Evolutionary conservation across 2,888 invertebrate genomes (phyloP).

Genomic region (Drepana falcataria): DNA sequence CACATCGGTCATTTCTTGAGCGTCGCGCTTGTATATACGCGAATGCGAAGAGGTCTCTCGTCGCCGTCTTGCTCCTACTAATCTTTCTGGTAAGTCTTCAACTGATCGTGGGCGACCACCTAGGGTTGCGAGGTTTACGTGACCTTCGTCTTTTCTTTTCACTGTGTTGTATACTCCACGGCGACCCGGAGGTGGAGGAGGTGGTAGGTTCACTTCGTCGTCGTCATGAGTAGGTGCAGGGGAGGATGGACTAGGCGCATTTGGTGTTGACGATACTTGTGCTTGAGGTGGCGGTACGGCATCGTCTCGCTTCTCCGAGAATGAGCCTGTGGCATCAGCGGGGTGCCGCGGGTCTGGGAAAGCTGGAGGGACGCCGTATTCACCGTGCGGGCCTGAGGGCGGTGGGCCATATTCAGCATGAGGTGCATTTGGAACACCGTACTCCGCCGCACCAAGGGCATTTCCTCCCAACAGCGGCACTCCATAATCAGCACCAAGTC

Average conservation of each 20-base stretch:
- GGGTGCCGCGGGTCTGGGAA: conserved; percentile 94
- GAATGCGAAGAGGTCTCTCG: conserved; percentile 82
- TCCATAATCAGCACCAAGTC: conserved; percentile 83
- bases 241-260: conserved; percentile 74
- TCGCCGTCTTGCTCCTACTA: conserved; percentile 85
- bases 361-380: conserved; percentile 87
- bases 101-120: conserved; percentile 93
- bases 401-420: conserved; percentile 86
- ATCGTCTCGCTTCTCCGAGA: conserved; percentile 89
- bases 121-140: conserved; percentile 87
- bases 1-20: conserved; percentile 95
- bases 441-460: conserved; percentile 81
- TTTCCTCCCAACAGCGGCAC: conserved; percentile 82
- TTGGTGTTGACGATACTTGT: conserved; percentile 87
- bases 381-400: conserved; percentile 80
- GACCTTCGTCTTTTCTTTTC: conserved; percentile 88
- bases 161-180: conserved; percentile 89
- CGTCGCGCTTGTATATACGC: conserved; percentile 89
- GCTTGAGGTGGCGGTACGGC: conserved; percentile 90
- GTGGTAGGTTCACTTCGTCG: conserved; percentile 86
- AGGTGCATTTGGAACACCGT: conserved; percentile 76
- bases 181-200: conserved; percentile 90
- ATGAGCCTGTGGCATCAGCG: conserved; percentile 88
- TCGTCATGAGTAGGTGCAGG: conserved; percentile 77
- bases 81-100: conserved; percentile 88